Base-by-base conservation (phyloP, 2,888 invertebrate species). In the Resseliella maxima region DNA sequence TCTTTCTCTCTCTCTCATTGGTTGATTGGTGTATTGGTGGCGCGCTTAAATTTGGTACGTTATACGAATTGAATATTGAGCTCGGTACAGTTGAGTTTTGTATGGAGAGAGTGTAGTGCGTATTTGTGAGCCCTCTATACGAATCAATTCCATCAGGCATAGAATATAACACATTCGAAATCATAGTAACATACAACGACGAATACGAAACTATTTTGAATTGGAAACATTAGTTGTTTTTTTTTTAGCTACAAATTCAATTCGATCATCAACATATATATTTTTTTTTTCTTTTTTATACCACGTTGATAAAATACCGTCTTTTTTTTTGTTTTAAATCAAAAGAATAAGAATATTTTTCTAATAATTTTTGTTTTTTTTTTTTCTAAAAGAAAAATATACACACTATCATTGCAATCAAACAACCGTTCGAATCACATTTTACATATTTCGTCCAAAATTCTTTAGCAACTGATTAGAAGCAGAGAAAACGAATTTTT, bases 71-170 rank as follows among this genome's bases (percentile, higher is more conserved):
- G n/a, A 24, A 10, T 83, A 24, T 38, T 83, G 83, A 72, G 35
- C 83, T 64, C 85, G 85, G 85, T 45, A 50, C 87, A 87, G 87
- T 87, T 86, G 87, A 86, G 86, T 54, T 86, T 64, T 87, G 86
- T 86, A 86, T 87, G 87, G 85, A 85, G 87, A 87, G 87, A 87
- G 87, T 87, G 85, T 87, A 86, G 86, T 86, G 85, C 87, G 87
- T 87, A 86, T 86, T 87, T 59, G 87, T 87, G 87, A 85, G 38
- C 41, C 85, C 45, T 85, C 45, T 45, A 45, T 85, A 85, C 85
- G 85, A 81, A 72, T 72, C 35, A 31, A 72, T 72, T 72, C 35
- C 35, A 35, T 18, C 18, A 72, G 72, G 18, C 46, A 72, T 0
- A 31, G 72, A 72, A 72, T 72, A 27, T 72, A 72, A 59, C 72